Conservation (phyloP, 1,140 invertebrate species). For the Calliopsis andreniformis region DNA sequence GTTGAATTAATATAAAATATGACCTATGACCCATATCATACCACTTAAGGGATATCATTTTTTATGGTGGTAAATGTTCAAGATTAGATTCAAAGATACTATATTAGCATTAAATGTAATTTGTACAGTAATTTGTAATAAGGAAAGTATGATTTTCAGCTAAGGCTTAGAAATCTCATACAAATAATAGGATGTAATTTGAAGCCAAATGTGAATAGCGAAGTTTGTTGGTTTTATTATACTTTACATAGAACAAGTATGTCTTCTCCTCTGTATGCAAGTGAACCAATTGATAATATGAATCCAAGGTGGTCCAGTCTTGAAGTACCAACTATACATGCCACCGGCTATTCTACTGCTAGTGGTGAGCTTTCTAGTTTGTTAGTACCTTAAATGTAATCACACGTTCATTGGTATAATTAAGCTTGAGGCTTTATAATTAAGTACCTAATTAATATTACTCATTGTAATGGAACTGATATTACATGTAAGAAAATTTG, state of each 20-base stretch:
- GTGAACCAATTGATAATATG: slow-evolving; percentile 87
- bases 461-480: slow-evolving; percentile 8
- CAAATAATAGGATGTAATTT: slow-evolving; percentile 87
- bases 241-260: slow-evolving; percentile 90
- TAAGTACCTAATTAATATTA: not conserved
- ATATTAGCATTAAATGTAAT: not conserved
- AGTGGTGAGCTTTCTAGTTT: slow-evolving; percentile 72
- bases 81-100: too few species aligned
- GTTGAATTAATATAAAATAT: too few species aligned
- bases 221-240: slow-evolving; percentile 86
- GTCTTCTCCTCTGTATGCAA: slow-evolving; percentile 93
- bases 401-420: not conserved
- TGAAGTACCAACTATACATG: slow-evolving; percentile 78
- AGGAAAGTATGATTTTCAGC: slow-evolving; percentile 72
- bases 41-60: too few species aligned
- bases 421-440: not conserved
- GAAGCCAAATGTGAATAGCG: slow-evolving; percentile 70
- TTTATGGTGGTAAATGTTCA: too few species aligned
- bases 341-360: slow-evolving; percentile 77
- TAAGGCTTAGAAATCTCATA: slow-evolving; percentile 87
- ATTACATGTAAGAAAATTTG: slow-evolving; percentile 8
- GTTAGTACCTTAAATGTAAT: slow-evolving; percentile 46
- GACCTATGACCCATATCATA: too few species aligned
- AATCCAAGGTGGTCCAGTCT: slow-evolving; percentile 89
- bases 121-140: not conserved